Evolutionary conservation across 2,888 invertebrate genomes (phyloP).

Genomic region (Drosophila nr. fundita): DNA sequence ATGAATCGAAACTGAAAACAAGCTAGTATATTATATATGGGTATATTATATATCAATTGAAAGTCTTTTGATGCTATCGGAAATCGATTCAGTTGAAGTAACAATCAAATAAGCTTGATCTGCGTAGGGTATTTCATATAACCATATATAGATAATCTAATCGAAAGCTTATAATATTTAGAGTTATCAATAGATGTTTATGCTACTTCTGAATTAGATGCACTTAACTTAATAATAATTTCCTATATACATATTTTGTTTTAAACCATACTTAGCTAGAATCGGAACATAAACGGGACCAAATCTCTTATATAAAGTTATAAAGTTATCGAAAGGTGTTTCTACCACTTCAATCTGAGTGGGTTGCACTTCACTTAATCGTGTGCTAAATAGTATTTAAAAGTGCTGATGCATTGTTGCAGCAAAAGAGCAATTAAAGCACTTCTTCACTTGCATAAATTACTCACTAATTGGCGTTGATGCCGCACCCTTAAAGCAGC

Average conservation of each 20-base stretch:
- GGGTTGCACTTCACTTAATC: constrained; percentile 18
- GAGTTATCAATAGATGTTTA: background rate
- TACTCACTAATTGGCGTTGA: constrained; percentile 45
- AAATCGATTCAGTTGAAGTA: background rate
- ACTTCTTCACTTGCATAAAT: constrained; percentile 55
- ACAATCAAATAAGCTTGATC: background rate
- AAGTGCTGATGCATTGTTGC: constrained; percentile 20
- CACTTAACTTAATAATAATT: constrained; percentile 1
- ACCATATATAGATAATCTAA: background rate
- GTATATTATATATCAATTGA: background rate
- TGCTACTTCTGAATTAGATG: background rate
- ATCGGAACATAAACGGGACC: background rate
- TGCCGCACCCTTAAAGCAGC: constrained; percentile 4
- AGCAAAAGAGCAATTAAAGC: constrained; percentile 49
- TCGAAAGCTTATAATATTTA: background rate
- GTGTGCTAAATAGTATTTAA: constrained; percentile 3
- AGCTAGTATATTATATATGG: background rate
- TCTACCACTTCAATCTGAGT: constrained; percentile 1
- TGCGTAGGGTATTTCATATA: background rate
- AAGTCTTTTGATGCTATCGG: background rate
- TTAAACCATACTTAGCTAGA: background rate
- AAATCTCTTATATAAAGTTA: background rate
- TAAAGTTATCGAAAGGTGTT: constrained; percentile 8
- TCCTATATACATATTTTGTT: background rate
- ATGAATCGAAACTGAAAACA: background rate